Conservation (phyloP, 2,797 vertebrate species). For the Apodemus agrarius region DNA sequence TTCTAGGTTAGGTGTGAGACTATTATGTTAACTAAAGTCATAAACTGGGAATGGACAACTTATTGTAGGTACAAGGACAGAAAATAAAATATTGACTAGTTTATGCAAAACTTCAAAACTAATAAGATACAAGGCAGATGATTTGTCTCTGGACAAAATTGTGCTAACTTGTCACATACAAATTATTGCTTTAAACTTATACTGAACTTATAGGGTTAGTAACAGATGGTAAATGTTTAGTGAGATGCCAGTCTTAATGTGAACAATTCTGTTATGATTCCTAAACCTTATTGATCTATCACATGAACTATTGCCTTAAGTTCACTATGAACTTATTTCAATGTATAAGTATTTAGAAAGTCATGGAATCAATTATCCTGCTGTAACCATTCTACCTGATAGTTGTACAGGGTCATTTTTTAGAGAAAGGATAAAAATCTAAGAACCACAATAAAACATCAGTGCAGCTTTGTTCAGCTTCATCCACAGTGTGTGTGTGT, state of each 20-base stretch:
- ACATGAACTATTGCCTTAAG: background rate
- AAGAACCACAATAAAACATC: background rate
- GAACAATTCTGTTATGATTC: background rate
- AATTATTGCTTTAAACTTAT: background rate
- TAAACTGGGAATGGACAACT: no score
- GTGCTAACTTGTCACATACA: background rate
- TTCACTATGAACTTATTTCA: background rate
- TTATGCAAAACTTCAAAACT: no score
- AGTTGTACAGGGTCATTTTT: background rate
- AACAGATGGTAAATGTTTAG: background rate
- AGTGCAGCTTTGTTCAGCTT: background rate
- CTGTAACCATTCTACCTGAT: background rate
- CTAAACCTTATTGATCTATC: background rate
- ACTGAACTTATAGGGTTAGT: background rate
- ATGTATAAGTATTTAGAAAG: background rate
- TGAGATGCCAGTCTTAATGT: background rate
- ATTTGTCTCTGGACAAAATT: background rate
- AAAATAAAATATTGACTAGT: no score
- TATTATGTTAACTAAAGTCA: no score
- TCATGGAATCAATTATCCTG: background rate
- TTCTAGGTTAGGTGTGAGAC: no score
- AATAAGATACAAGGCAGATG: no score
- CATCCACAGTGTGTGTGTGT: no score
- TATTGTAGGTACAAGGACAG: no score
- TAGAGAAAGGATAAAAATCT: background rate